These are phyloP conservation scores for Corythaeola cristata DNA, from an alignment of 2,113 vertebrate species.

Conservation along the genomic window DNA sequence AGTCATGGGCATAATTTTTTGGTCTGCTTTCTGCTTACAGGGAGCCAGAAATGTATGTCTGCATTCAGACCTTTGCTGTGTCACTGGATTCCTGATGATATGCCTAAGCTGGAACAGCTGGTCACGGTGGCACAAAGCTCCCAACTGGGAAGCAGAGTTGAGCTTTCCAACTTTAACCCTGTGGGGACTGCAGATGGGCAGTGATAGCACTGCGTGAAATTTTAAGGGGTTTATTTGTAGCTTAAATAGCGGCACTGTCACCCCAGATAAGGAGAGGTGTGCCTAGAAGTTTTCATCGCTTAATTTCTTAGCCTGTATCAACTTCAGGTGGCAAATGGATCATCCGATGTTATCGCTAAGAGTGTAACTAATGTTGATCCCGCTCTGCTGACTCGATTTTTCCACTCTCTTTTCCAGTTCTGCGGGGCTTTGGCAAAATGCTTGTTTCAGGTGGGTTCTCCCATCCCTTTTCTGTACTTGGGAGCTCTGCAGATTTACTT, in stretches of 20 bases:
- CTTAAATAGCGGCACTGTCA: background rate
- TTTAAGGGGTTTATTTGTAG: background rate
- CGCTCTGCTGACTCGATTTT: background rate
- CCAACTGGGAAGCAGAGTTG: background rate
- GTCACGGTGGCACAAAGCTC: background rate
- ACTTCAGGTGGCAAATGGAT: background rate
- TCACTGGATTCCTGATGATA: slow-evolving; percentile 37
- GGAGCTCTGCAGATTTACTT: background rate
- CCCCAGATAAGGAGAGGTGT: background rate
- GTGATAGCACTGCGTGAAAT: background rate
- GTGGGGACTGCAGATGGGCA: background rate
- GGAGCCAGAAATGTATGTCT: background rate
- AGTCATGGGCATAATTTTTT: slow-evolving; percentile 31
- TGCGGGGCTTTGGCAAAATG: background rate
- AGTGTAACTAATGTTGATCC: background rate
- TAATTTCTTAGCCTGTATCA: background rate
- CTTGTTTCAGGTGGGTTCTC: background rate
- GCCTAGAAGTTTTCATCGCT: background rate
- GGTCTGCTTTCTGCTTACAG: background rate
- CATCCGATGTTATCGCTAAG: background rate
- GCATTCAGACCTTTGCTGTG: slow-evolving; percentile 23
- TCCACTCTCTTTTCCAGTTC: background rate
- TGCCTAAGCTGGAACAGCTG: slow-evolving; percentile 30
- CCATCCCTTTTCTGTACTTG: background rate
- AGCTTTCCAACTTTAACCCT: background rate